These are phyloP conservation scores for Actinia equina DNA, from an alignment of 64 coral and sea anemone genomes.

Conservation along the genomic window DNA sequence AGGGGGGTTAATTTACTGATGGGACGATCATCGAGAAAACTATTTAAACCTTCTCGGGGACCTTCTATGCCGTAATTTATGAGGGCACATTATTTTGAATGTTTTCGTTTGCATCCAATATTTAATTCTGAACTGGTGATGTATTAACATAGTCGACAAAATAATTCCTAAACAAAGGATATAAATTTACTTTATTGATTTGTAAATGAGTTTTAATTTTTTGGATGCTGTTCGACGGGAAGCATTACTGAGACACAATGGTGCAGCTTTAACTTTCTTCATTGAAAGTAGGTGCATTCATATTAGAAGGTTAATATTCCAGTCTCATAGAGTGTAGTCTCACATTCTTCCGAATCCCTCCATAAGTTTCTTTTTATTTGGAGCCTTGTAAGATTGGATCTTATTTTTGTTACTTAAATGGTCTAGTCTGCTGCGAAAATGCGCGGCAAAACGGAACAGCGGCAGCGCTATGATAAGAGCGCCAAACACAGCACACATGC, in stretches of 20 bases:
- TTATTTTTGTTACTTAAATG: not conserved
- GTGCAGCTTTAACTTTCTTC: not conserved
- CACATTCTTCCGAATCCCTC: not conserved
- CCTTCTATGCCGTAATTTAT: not conserved
- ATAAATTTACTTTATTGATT: not conserved
- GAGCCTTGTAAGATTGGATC: not conserved
- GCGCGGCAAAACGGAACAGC: constrained; percentile 75
- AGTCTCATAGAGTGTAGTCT: not conserved
- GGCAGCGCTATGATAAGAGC: constrained; percentile 71
- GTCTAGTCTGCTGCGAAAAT: constrained; percentile 60
- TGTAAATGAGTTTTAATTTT: not conserved
- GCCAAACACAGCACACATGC: constrained; percentile 62
- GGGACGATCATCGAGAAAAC: too few species aligned
- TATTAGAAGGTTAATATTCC: not conserved
- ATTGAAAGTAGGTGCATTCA: too few species aligned
- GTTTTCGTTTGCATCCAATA: too few species aligned
- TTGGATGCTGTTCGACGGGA: not conserved
- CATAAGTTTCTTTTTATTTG: not conserved
- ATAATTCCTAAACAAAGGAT: not conserved
- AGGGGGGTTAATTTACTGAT: too few species aligned
- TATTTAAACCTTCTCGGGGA: too few species aligned
- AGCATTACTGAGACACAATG: not conserved
- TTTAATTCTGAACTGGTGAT: not conserved
- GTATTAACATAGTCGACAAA: not conserved
- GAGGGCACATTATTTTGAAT: too few species aligned